A percentile compares a stretch with the other conserved stretches of the same genome.
These are phyloP conservation scores for Gallirallus australis DNA, from an alignment of 2,797 vertebrate species.

Conservation along the genomic window DNA sequence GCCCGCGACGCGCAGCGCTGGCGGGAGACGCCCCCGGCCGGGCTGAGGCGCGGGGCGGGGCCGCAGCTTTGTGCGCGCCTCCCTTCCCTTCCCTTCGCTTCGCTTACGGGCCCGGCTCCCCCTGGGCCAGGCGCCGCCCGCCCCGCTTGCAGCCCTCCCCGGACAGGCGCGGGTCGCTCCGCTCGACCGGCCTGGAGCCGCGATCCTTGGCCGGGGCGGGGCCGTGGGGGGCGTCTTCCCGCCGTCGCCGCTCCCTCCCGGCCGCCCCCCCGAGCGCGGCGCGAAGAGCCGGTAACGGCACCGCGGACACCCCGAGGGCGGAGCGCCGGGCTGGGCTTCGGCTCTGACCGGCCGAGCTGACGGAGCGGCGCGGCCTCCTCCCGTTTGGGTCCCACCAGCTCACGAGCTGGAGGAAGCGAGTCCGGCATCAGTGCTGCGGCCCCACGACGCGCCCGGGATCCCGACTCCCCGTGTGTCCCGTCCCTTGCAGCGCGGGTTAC, in stretches of 20 bases:
- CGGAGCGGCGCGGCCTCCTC: neutral
- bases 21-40: neutral
- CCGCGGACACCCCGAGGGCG: neutral
- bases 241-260: too few relatives aligned
- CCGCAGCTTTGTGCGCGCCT: neutral
- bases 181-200: neutral
- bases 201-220: neutral
- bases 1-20: neutral
- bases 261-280: neutral
- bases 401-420: too few relatives aligned
- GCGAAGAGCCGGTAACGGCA: neutral
- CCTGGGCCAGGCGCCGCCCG: neutral
- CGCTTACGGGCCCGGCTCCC: neutral
- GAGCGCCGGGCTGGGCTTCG: neutral
- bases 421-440: too few relatives aligned
- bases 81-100: neutral
- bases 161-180: too few relatives aligned
- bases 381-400: too few relatives aligned
- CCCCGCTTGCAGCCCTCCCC: neutral
- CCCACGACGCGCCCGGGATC: rapidly evolving
- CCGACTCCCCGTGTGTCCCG: rapidly evolving
- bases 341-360: too few relatives aligned
- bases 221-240: neutral
- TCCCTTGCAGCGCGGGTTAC: neutral
- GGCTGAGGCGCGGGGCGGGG: neutral